Evolutionary conservation across 2,888 invertebrate species (phyloP).

Genomic region (Drosophila kuntzei): DNA sequence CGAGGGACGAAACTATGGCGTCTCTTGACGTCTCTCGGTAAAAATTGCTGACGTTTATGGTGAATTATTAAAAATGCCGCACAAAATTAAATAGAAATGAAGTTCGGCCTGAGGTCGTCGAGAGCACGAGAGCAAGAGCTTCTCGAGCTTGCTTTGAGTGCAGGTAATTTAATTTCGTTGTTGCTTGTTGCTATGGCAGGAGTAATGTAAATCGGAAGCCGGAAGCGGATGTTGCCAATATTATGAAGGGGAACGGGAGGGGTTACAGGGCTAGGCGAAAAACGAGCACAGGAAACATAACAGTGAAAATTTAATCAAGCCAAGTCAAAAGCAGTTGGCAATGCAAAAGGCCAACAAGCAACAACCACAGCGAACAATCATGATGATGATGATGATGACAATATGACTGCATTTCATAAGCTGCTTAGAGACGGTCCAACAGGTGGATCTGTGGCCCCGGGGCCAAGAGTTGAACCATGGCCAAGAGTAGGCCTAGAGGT

Average conservation of each 20-base stretch:
- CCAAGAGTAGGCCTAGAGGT: constrained; percentile 9
- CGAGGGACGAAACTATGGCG: constrained; percentile 45
- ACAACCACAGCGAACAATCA: constrained; percentile 26
- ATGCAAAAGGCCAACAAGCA: constrained; percentile 36
- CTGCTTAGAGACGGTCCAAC: constrained; percentile 65
- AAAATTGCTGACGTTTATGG: constrained; percentile 73
- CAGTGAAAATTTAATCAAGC: constrained; percentile 81
- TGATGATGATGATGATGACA: constrained; percentile 28
- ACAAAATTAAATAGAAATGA: constrained; percentile 71
- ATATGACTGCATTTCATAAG: constrained; percentile 71
- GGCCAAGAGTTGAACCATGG: constrained; percentile 10
- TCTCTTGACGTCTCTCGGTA: constrained; percentile 24
- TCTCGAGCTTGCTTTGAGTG: constrained; percentile 54
- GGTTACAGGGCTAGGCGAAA: constrained; percentile 46
- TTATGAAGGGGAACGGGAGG: constrained; percentile 44
- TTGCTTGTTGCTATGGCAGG: constrained; percentile 28
- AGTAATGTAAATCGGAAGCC: constrained; percentile 73
- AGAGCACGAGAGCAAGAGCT: constrained; percentile 10
- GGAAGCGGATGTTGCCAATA: constrained; percentile 80
- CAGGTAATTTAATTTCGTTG: constrained; percentile 67
- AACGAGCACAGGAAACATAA: constrained; percentile 70
- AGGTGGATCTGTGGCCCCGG: constrained; percentile 37
- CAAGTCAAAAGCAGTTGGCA: constrained; percentile 61
- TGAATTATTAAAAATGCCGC: constrained; percentile 80
- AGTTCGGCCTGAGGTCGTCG: constrained; percentile 42